Conservation (phyloP, 2,113 vertebrate species). For the Oryzias woworae region DNA sequence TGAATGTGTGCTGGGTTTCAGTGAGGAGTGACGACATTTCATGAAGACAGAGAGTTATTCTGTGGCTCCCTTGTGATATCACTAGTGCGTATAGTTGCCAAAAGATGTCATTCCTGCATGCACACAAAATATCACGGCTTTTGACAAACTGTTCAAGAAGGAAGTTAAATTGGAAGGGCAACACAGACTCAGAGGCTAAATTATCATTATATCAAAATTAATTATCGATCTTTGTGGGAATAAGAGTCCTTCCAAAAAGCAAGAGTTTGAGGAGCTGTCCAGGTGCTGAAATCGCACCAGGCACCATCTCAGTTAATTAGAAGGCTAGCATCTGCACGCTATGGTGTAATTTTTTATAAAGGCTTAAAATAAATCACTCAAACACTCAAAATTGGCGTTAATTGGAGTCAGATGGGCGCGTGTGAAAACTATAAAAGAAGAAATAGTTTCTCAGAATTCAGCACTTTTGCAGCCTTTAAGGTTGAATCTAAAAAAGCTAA, state of each 20-base stretch:
- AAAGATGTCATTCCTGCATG: no score
- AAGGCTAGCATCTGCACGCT: constrained; percentile 6
- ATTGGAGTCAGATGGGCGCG: constrained; percentile 3
- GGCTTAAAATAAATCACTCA: constrained; percentile 4
- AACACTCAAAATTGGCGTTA: not conserved
- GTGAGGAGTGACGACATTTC: not conserved
- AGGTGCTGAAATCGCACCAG: constrained; percentile 65
- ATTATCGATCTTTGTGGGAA: no score
- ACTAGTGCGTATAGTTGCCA: no score
- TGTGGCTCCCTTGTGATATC: no score
- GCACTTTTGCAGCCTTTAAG: no score
- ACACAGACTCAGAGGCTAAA: no score
- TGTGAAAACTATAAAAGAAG: not conserved
- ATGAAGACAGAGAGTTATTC: no score
- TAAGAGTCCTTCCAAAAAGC: not conserved
- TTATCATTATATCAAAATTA: no score
- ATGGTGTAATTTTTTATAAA: constrained; percentile 25
- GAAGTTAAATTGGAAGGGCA: no score
- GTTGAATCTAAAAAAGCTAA: not conserved
- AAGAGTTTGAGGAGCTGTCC: constrained; percentile 69
- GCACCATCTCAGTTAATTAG: constrained; percentile 32
- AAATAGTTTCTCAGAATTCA: no score
- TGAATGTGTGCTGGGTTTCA: constrained; percentile 13
- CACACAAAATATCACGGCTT: no score
- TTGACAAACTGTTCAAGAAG: no score